A percentile compares a stretch with the other conserved stretches of the same genome.
These are phyloP conservation scores for Spilarctia lutea DNA, from an alignment of 2,888 invertebrate species.

Conservation along the genomic window DNA sequence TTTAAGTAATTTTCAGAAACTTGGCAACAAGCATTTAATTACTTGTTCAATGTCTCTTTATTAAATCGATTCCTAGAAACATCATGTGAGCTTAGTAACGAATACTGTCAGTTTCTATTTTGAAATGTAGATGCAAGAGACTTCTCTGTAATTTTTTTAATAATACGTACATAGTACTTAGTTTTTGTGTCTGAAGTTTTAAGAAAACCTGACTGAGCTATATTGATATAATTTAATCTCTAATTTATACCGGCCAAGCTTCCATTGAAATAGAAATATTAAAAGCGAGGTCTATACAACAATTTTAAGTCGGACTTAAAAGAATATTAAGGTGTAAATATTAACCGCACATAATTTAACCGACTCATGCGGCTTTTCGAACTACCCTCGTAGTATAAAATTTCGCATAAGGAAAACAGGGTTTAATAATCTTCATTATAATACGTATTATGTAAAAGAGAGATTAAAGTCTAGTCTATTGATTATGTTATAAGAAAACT, in stretches of 20 bases:
- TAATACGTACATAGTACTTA: neutral
- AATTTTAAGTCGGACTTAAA: neutral
- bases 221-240: slow-evolving; percentile 15
- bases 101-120: neutral
- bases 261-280: neutral
- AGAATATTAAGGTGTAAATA: neutral
- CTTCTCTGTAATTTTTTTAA: neutral
- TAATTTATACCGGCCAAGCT: neutral
- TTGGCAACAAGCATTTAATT: neutral
- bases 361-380: neutral
- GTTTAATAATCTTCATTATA: too few species aligned
- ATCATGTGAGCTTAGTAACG: neutral
- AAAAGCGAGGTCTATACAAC: neutral
- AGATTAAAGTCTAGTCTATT: neutral
- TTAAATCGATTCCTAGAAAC: neutral
- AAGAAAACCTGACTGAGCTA: slow-evolving; percentile 74
- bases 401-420: neutral
- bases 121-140: neutral
- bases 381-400: neutral
- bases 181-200: slow-evolving; percentile 51
- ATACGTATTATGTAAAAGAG: neutral
- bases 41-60: neutral
- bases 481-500: neutral
- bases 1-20: neutral
- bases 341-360: neutral